Conservation (phyloP, 2,113 vertebrate genomes). For the Pipra filicauda region DNA sequence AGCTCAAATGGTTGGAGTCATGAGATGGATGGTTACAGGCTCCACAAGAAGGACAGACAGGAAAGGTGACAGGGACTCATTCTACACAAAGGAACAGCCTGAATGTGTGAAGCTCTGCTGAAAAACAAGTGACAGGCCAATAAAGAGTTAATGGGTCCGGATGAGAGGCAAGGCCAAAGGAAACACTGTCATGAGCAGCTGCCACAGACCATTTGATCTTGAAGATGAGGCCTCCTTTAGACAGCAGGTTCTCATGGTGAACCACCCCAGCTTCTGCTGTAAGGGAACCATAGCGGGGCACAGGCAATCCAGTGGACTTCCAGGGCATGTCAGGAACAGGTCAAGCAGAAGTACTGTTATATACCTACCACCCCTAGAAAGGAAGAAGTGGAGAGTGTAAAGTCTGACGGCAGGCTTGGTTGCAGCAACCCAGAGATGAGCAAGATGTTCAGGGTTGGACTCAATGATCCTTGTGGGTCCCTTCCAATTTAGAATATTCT, state of each 20-base stretch:
- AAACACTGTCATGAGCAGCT: neutral
- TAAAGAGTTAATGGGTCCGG: neutral
- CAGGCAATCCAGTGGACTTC: neutral
- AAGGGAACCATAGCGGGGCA: fast-evolving
- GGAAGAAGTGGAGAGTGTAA: neutral
- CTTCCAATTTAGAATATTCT: neutral
- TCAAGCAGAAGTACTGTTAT: neutral
- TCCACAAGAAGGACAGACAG: neutral
- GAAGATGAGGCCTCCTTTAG: neutral
- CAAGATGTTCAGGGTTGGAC: neutral
- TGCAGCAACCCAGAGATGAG: neutral
- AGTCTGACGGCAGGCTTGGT: neutral
- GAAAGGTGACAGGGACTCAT: neutral
- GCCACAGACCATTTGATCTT: neutral
- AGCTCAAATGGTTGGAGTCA: neutral
- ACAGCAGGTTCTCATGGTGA: neutral
- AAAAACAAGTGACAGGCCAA: neutral
- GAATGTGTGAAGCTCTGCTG: neutral
- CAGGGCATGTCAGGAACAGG: neutral
- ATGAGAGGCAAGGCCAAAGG: neutral
- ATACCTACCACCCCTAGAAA: neutral
- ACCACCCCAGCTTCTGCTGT: neutral
- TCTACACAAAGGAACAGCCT: neutral
- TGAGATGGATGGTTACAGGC: neutral
- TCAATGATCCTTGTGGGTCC: neutral